phyloP scores from a whole-genome alignment of 2,888 invertebrate species.

The Brachynemurus nebulosus region DNA sequence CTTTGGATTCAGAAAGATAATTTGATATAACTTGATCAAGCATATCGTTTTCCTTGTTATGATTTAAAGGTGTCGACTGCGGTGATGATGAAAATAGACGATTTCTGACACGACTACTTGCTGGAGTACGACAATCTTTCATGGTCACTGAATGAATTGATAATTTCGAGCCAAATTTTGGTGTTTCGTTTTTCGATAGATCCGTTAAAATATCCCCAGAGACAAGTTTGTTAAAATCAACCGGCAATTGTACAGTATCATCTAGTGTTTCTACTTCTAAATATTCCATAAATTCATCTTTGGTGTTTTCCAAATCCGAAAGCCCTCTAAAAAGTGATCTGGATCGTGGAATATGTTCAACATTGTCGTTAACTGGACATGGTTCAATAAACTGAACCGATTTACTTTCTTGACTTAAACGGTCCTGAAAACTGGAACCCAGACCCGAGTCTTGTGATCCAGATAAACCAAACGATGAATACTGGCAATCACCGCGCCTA shows the following conservation, averaged over 20 bases:
- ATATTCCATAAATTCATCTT: conserved; percentile 50
- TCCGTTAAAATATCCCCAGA: conserved; percentile 34
- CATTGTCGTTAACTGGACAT: too few species aligned
- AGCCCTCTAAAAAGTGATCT: conserved; percentile 10
- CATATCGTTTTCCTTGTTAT: too few species aligned
- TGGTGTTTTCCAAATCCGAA: conserved; percentile 22
- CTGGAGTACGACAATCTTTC: too few species aligned
- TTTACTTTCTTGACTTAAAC: conserved; percentile 5
- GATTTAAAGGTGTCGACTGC: not conserved
- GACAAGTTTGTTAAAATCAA: conserved; percentile 42
- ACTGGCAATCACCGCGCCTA: too few species aligned
- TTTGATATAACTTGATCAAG: conserved; percentile 29
- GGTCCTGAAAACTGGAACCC: conserved; percentile 29
- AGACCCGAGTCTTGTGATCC: conserved; percentile 45
- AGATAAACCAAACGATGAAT: not conserved
- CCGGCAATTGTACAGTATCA: conserved; percentile 35
- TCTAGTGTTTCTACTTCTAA: conserved; percentile 42
- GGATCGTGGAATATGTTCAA: too few species aligned
- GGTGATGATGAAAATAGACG: conserved; percentile 1
- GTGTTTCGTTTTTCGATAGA: conserved; percentile 15
- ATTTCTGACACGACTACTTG: not conserved
- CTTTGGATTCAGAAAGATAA: conserved; percentile 35
- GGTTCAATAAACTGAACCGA: too few species aligned
- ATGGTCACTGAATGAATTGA: not conserved
- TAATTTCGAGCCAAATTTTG: conserved; percentile 12